Conservation (phyloP, 1,140 invertebrate species). For the Hermetia illucens region DNA sequence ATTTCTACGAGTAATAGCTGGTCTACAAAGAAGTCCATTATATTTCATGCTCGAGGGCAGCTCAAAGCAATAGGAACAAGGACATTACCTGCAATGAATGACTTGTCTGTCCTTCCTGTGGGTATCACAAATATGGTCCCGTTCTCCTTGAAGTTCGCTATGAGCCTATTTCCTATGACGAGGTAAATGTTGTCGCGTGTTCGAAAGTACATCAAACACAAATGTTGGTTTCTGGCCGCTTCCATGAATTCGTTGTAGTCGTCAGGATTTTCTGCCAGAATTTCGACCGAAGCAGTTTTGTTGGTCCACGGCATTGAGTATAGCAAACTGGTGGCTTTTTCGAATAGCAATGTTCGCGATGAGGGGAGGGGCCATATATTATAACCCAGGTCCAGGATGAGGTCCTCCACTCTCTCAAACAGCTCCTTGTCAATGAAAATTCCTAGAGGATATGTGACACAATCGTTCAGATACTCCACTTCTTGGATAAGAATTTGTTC, state of each 20-base stretch:
- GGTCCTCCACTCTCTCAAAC: slow-evolving; percentile 15
- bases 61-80: too few relatives aligned
- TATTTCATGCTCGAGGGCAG: too few relatives aligned
- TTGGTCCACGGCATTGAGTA: slow-evolving; percentile 29
- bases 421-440: slow-evolving; percentile 23
- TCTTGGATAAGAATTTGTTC: slow-evolving; percentile 25
- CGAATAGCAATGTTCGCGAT: slow-evolving; percentile 15
- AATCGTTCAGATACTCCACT: slow-evolving; percentile 25
- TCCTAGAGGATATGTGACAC: slow-evolving; percentile 19
- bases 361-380: slow-evolving; percentile 27
- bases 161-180: slow-evolving; percentile 23
- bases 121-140: slow-evolving; percentile 23
- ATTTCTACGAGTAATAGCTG: too few relatives aligned
- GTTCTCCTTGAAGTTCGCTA: slow-evolving; percentile 22
- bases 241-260: slow-evolving; percentile 29
- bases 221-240: slow-evolving; percentile 20
- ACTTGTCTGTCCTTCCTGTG: slow-evolving; percentile 18
- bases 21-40: too few relatives aligned
- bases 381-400: slow-evolving; percentile 23
- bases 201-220: slow-evolving; percentile 29
- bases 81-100: slow-evolving; percentile 21
- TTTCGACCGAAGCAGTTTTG: slow-evolving; percentile 26
- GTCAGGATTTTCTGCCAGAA: slow-evolving; percentile 20
- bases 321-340: slow-evolving; percentile 23
- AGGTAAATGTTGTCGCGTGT: slow-evolving; percentile 25